These are phyloP conservation scores for Hydrocynus forskahlii DNA, from an alignment of 2,797 vertebrate genomes.

Conservation along the genomic window DNA sequence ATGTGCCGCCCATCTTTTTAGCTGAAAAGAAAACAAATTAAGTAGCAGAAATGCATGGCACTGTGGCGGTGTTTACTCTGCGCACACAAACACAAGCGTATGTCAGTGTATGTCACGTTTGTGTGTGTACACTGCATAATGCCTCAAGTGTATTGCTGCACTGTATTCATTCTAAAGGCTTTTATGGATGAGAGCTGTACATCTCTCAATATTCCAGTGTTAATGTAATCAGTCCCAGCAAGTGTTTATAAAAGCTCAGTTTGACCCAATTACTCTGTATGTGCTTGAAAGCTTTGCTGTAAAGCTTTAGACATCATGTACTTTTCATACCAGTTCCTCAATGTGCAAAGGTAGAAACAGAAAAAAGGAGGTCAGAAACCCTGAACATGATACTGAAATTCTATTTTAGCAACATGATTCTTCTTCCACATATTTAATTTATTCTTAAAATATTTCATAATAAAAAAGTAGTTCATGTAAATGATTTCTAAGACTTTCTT, in stretches of 20 bases:
- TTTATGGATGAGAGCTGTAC: conserved; percentile 7
- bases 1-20: not conserved
- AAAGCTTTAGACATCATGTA: not conserved
- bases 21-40: not conserved
- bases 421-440: conserved; percentile 80
- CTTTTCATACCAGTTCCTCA: too few relatives aligned
- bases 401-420: conserved; percentile 63
- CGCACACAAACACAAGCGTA: not conserved
- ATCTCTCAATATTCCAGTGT: conserved; percentile 34
- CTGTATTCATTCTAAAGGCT: not conserved
- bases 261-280: conserved; percentile 9
- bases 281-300: not conserved
- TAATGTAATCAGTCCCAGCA: conserved; percentile 32
- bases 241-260: conserved; percentile 3
- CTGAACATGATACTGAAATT: conserved; percentile 46
- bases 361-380: conserved; percentile 6
- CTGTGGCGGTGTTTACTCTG: conserved; percentile 1
- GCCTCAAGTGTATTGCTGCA: conserved; percentile 13
- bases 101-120: not conserved
- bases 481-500: conserved; percentile 66
- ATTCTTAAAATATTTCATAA: conserved; percentile 84
- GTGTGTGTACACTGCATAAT: conserved; percentile 3
- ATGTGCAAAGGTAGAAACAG: not conserved
- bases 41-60: not conserved
- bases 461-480: conserved; percentile 79